phyloP scores from a whole-genome alignment of 2,113 vertebrate genomes.

The Phoenicopterus ruber region DNA sequence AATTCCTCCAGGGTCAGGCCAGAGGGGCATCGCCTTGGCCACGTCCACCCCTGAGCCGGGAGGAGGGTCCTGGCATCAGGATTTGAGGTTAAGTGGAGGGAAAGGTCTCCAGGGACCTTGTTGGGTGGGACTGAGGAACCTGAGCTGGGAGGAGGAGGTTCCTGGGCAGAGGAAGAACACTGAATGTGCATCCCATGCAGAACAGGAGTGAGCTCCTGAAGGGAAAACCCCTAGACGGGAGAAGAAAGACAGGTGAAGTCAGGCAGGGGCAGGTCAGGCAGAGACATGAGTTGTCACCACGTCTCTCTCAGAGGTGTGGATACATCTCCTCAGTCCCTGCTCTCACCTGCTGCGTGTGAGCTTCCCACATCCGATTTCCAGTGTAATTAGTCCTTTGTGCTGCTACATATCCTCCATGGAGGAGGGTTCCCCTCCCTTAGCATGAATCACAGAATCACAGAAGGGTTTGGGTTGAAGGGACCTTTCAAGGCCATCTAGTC shows the following conservation, averaged over 20 bases:
- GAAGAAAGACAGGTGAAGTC: not conserved
- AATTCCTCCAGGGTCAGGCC: not conserved
- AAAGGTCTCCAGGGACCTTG: not conserved
- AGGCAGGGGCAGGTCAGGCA: not conserved
- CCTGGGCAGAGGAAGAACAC: accelerated
- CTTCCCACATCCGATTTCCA: not conserved
- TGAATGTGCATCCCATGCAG: not conserved
- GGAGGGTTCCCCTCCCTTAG: not conserved
- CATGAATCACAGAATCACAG: too few relatives aligned
- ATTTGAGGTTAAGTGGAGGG: not conserved
- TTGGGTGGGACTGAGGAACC: not conserved
- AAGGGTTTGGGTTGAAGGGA: too few relatives aligned
- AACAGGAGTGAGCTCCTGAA: not conserved
- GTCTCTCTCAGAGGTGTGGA: not conserved
- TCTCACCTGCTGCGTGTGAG: not conserved
- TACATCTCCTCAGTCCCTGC: not conserved
- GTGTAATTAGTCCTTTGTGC: not conserved
- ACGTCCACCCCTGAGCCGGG: not conserved
- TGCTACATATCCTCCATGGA: not conserved
- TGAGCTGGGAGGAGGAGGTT: not conserved
- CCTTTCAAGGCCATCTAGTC: too few relatives aligned
- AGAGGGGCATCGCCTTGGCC: not conserved
- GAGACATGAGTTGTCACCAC: accelerated
- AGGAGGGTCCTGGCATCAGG: not conserved
- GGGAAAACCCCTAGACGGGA: not conserved